These are phyloP conservation scores for Dasypogon diadema DNA, from an alignment of 2,888 invertebrate species.

Conservation along the genomic window DNA sequence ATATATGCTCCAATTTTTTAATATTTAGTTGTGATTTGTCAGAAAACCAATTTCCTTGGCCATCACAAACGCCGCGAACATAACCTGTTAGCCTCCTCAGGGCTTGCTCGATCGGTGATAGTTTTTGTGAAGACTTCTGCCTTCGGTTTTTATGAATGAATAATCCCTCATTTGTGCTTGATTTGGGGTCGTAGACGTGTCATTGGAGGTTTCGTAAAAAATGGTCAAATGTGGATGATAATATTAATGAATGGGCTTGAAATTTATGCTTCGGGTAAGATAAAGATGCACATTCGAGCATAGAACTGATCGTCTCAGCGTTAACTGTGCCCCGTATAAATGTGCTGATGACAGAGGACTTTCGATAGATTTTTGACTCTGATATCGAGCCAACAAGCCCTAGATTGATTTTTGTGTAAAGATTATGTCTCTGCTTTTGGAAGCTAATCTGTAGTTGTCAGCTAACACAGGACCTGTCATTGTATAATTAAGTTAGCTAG, in stretches of 20 bases:
- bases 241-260: conserved; percentile 37
- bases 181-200: background rate
- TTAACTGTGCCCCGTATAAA: background rate
- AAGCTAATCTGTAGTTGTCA: conserved; percentile 39
- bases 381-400: conserved; percentile 10
- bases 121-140: conserved; percentile 17
- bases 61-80: too few species aligned
- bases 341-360: conserved; percentile 38
- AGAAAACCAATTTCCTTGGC: too few species aligned
- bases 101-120: conserved; percentile 43
- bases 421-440: conserved; percentile 28
- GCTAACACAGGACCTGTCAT: conserved; percentile 23
- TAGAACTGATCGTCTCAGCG: conserved; percentile 36
- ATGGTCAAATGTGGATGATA: conserved; percentile 24
- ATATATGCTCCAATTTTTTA: too few species aligned
- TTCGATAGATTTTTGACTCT: conserved; percentile 17
- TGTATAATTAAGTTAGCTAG: conserved; percentile 26
- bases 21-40: too few species aligned
- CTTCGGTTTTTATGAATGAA: conserved; percentile 32
- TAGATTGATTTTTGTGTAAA: conserved; percentile 17
- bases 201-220: conserved; percentile 6
- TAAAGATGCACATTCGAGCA: conserved; percentile 31
- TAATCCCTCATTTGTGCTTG: background rate
- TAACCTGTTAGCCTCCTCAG: too few species aligned
- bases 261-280: conserved; percentile 19